A percentile compares a stretch with the other conserved stretches of the same genome.
Conservation (phyloP, 2,888 invertebrate species). For the Syritta pipiens region DNA sequence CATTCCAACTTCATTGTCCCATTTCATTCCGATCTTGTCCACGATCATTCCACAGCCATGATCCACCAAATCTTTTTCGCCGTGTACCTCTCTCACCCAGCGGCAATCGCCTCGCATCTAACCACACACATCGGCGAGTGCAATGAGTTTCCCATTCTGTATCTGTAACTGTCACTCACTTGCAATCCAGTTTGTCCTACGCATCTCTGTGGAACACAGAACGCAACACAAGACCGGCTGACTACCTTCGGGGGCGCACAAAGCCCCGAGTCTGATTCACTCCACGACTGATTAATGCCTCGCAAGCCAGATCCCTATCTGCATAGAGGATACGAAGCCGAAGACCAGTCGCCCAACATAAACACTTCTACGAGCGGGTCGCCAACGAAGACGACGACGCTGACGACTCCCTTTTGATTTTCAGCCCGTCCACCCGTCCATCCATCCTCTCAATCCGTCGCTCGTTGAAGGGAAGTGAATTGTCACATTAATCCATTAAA, state of each 20-base stretch:
- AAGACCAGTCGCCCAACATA: constrained; percentile 11
- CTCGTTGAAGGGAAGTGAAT: constrained; percentile 28
- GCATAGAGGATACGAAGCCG: background rate
- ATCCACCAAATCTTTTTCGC: background rate
- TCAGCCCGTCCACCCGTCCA: background rate
- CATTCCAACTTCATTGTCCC: background rate
- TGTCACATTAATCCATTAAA: constrained; percentile 50
- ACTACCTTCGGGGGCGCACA: constrained; percentile 13
- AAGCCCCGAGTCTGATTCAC: constrained; percentile 1
- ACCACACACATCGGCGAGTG: background rate
- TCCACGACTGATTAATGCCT: constrained; percentile 33
- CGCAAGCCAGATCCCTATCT: constrained; percentile 32
- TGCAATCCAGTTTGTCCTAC: constrained; percentile 45
- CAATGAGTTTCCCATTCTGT: background rate
- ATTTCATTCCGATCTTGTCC: background rate
- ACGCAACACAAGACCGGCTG: background rate
- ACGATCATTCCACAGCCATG: background rate
- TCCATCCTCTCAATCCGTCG: background rate
- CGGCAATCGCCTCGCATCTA: background rate
- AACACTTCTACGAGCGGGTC: no score
- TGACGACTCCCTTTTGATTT: no score
- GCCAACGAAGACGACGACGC: no score
- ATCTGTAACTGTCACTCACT: constrained; percentile 26
- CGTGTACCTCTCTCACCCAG: background rate
- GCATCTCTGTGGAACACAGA: background rate